Base-by-base conservation (phyloP, 2,888 invertebrate genomes). In the Phengaris arion region DNA sequence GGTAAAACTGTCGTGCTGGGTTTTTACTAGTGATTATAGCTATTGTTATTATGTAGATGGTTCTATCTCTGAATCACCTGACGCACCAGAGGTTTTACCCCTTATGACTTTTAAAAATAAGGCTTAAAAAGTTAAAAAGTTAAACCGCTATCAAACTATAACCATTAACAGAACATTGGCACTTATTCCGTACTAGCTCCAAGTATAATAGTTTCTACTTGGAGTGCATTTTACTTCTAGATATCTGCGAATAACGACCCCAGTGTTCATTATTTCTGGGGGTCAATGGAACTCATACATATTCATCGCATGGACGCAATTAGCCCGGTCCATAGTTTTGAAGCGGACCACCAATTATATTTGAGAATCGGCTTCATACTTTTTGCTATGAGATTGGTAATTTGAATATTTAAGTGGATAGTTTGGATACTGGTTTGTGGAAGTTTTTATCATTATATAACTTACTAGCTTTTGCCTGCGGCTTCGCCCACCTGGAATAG, bases 301-400 rank as follows among this genome's bases (percentile, higher is more conserved):
- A 91, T 91, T 91, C 90, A 87, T 77, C 76, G 78, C 84, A 85
- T 83, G 85, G 84, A 86, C 86, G 86, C 89, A 90, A 90, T 91
- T 91, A 90, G 89, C 84, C 81, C 82, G 83, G 79, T 82, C 83
- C 82, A 83, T 83, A 85, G 85, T 85, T 83, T 82, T 83, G 83
- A 84, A 84, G 81, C 85, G 81, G 82, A 82, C 86, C 84, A 85
- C 86, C 90, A 89, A 90, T 91, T 89, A 90, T 89, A 89, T 87
- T 86, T 86, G 84, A 83, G 85, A 85, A 85, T 85, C 72, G 72
- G 84, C 80, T 81, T 81, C 81, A 79, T 82, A 86, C 83, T 89
- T 89, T 90, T 90, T 89, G 86, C 83, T 82, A 78, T 80, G 81
- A 81, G 75, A 77, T 75, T 78, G 79, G 81, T 80, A 80, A 85